Evolutionary conservation across 2,113 vertebrate genomes (phyloP).

Genomic region (Scatophagus argus): DNA sequence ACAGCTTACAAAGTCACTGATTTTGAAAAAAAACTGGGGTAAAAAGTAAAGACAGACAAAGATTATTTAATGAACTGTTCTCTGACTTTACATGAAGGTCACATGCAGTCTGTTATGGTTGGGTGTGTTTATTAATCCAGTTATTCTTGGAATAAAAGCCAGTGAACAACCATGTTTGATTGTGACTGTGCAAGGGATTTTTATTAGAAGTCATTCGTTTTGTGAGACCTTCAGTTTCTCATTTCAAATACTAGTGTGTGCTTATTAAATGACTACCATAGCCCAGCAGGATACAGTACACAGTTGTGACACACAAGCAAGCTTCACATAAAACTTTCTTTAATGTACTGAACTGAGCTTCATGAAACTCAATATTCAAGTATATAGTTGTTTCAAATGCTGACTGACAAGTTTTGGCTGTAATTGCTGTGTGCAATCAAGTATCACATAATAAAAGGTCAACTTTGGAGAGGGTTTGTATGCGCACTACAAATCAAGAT

Average conservation of each 20-base stretch:
- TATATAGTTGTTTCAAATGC: not conserved
- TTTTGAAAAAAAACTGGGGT: constrained; percentile 1
- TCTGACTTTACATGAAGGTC: not conserved
- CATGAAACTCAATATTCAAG: not conserved
- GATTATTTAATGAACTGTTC: not conserved
- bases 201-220: not conserved
- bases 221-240: not conserved
- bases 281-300: not conserved
- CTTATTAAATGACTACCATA: not conserved
- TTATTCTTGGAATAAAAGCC: not conserved
- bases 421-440: no score
- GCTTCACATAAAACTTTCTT: not conserved
- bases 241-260: not conserved
- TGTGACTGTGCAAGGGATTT: not conserved
- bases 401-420: not conserved
- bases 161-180: not conserved
- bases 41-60: not conserved
- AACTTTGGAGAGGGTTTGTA: not conserved
- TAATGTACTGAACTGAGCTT: not conserved
- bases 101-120: not conserved
- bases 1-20: not conserved
- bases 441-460: no score
- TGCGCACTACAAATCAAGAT: not conserved
- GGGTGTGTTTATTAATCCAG: constrained; percentile 15
- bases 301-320: not conserved